Conservation (phyloP, 2,888 invertebrate genomes). For the Agonopterix heracliana region DNA sequence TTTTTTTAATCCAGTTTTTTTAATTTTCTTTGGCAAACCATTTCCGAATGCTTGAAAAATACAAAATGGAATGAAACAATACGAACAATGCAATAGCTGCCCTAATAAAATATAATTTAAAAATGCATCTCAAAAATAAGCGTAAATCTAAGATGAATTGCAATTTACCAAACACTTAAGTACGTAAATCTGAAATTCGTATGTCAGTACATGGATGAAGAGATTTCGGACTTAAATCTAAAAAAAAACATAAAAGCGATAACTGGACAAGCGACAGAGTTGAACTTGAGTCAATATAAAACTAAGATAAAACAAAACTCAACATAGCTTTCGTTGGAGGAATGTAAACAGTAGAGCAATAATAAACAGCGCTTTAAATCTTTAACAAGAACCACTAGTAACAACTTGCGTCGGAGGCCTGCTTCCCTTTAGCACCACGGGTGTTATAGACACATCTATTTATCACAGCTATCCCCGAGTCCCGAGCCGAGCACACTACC, state of each 20-base stretch:
- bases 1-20: conserved; percentile 46
- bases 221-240: conserved; percentile 59
- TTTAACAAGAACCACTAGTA: conserved; percentile 64
- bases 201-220: conserved; percentile 52
- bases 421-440: conserved; percentile 64
- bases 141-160: conserved; percentile 52
- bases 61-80: conserved; percentile 59
- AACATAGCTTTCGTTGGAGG: conserved; percentile 70
- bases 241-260: conserved; percentile 51
- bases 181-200: conserved; percentile 65
- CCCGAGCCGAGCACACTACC: conserved; percentile 4
- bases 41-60: conserved; percentile 48
- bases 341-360: conserved; percentile 72
- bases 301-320: conserved; percentile 68
- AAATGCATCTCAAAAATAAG: conserved; percentile 69
- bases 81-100: conserved; percentile 66
- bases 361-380: conserved; percentile 49
- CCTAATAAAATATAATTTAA: conserved; percentile 52
- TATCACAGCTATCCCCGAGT: conserved; percentile 19
- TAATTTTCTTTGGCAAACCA: conserved; percentile 68
- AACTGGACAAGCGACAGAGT: conserved; percentile 58
- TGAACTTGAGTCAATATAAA: conserved; percentile 54
- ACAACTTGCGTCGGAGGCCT: conserved; percentile 61
- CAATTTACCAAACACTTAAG: conserved; percentile 54
- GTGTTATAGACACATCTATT: conserved; percentile 25